Evolutionary conservation across 2,888 invertebrate species (phyloP), one percentile per base, ranked within the genome.

Genomic region (Pinctada fucata): DNA sequence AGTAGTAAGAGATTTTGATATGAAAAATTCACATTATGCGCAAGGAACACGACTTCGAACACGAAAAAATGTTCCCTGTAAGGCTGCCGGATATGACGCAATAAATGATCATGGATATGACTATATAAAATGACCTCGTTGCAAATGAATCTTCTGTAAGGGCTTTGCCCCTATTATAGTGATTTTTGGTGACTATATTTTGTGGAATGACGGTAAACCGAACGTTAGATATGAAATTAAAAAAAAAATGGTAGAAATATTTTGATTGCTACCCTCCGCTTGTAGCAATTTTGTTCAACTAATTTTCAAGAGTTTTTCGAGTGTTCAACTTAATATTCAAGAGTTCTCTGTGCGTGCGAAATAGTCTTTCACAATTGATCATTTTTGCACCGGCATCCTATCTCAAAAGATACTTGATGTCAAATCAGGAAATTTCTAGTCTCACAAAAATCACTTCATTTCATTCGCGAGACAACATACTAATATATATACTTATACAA

Each of bases 231-330:
- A 68, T 10, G 58, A 65, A 65, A 65, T 10, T 4, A 13, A 65
- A 65, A 31, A 31, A 31, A n/a, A 13, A 16, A 3, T 13, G 68
- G 8, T 68, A 68, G 47, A 68, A 68, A 68, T 68, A 68, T 68
- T 68, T 68, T 31, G 16, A 68, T 68, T 68, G 68, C 68, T 68
- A 47, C 68, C 13, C 68, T 68, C 68, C 47, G 16, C 47, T 3
- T 68, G 48, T 13, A 68, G 68, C 68, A 68, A 68, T 68, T 68
- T 68, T 68, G 68, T 68, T 68, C 68, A 5, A 10, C n/a, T 31
- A 16, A n/a, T 16, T 65, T 65, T 65, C 5, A 5, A 5, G n/a
- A 65, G n/a, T 31, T 58, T 58, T 58, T 10, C 13, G 58, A 10
- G 13, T 58, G 16, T 68, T 45, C 47, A 31, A 8, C 13, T 47